phyloP scores from a whole-genome alignment of 2,888 invertebrate species.

The Bursaphelenchus okinawaensis region DNA sequence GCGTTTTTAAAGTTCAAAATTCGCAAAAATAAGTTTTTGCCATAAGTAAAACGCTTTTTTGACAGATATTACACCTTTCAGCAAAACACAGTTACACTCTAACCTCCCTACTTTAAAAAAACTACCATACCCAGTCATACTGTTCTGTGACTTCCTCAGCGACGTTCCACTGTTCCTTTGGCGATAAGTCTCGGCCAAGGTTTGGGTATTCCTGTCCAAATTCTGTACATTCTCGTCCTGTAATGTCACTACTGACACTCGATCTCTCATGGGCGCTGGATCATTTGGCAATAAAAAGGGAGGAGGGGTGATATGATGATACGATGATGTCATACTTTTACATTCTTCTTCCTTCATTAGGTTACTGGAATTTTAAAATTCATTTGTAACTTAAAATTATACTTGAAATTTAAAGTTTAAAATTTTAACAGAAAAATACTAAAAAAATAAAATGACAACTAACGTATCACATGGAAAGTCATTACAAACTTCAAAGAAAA shows the following conservation, averaged over 20 bases:
- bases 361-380: background rate
- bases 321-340: background rate
- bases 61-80: background rate
- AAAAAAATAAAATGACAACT: no score
- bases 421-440: no score
- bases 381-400: no score
- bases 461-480: no score
- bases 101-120: background rate
- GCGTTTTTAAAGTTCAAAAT: background rate
- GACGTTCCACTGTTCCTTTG: slow-evolving; percentile 27
- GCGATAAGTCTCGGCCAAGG: slow-evolving; percentile 28
- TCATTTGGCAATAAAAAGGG: slow-evolving; percentile 26
- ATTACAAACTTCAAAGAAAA: no score
- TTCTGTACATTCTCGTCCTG: slow-evolving; percentile 17
- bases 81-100: no score
- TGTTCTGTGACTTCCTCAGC: background rate
- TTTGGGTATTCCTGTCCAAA: slow-evolving; percentile 32
- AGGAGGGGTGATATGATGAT: background rate
- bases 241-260: background rate
- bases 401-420: no score
- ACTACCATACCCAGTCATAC: background rate
- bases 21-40: background rate
- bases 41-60: background rate
- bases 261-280: slow-evolving; percentile 16
- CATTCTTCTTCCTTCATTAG: background rate